Conservation (phyloP, 92 coral and sea anemone genomes). For the Palythoa grandiflora region DNA sequence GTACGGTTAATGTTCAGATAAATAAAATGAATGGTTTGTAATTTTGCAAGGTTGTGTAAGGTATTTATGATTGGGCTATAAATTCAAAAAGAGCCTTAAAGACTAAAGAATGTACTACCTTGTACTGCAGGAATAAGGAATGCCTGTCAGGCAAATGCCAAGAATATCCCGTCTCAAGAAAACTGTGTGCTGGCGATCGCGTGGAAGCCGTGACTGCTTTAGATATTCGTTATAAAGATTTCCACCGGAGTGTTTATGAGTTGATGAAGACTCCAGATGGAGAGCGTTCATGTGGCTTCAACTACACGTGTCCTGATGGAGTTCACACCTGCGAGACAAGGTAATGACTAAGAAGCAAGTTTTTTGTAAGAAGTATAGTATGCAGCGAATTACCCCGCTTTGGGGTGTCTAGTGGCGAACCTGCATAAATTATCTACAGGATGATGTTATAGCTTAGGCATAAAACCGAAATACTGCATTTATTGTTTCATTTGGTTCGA, state of each 20-base stretch:
- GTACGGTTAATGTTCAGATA: too few species aligned
- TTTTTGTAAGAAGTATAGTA: too few species aligned
- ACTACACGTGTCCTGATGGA: constrained; percentile 95
- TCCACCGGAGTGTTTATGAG: constrained; percentile 88
- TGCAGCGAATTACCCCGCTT: too few species aligned
- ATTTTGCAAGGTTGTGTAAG: too few species aligned
- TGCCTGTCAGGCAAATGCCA: constrained; percentile 96
- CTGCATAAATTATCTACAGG: too few species aligned
- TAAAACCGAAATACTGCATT: too few species aligned
- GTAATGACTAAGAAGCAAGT: constrained; percentile 33
- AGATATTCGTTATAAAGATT: constrained; percentile 91
- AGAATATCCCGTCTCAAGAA: constrained; percentile 63
- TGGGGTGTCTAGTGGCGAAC: too few species aligned
- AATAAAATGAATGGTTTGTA: too few species aligned
- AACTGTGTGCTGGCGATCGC: constrained; percentile 91
- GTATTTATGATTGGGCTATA: background rate
- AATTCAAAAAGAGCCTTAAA: background rate
- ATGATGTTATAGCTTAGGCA: too few species aligned
- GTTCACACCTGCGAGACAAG: constrained; percentile 92
- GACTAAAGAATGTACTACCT: background rate
- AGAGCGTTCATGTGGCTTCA: constrained; percentile 85
- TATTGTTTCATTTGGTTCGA: too few species aligned
- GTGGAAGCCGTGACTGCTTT: constrained; percentile 98
- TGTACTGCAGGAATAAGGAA: constrained; percentile 65
- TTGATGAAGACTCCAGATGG: constrained; percentile 78